Percentiles rank a stretch among this genome's conserved stretches.
Evolutionary conservation across 2,888 invertebrate genomes (phyloP).

Genomic region (Tipula lateralis): DNA sequence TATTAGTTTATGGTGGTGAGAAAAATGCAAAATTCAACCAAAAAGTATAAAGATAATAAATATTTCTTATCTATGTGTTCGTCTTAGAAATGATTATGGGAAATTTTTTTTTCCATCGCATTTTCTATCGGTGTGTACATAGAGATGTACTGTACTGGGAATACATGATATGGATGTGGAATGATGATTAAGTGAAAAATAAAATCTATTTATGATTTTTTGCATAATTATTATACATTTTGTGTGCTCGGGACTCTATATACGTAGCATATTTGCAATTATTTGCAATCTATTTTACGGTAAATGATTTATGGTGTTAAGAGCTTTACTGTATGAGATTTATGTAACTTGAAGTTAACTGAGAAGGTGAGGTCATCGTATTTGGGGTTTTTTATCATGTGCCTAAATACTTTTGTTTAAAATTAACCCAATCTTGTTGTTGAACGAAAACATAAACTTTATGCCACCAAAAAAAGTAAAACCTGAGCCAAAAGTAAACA

Average conservation of each 20-base stretch:
- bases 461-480: background rate
- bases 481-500: background rate
- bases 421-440: background rate
- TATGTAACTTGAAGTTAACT: background rate
- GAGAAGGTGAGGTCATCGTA: background rate
- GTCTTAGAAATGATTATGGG: background rate
- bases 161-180: background rate
- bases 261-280: too few species aligned
- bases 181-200: background rate
- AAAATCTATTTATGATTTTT: background rate
- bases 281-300: background rate
- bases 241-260: background rate
- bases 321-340: background rate
- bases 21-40: background rate
- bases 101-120: background rate
- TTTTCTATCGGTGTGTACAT: background rate
- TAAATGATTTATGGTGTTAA: background rate
- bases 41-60: background rate
- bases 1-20: too few species aligned
- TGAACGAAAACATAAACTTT: background rate
- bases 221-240: background rate
- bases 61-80: background rate
- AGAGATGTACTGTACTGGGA: background rate
- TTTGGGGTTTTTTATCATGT: background rate
- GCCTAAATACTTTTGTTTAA: background rate